These are phyloP conservation scores for Threskiornis aethiopicus DNA, from an alignment of 2,797 vertebrate genomes.

Conservation along the genomic window DNA sequence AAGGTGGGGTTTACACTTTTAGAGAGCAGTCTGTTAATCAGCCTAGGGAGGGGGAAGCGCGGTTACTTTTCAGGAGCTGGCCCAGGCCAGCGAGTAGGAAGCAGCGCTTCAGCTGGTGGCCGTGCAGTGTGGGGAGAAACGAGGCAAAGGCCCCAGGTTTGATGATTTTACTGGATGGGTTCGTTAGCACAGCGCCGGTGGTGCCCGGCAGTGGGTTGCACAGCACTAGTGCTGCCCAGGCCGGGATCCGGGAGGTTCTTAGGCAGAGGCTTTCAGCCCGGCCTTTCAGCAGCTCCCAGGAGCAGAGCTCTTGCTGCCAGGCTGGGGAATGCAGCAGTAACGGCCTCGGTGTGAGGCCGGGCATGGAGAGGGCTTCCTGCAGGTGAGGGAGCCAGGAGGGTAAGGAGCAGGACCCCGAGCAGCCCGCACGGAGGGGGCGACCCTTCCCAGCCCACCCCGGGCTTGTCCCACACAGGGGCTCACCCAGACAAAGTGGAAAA, in stretches of 20 bases:
- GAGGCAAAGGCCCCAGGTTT: not conserved
- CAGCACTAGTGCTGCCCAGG: rapidly evolving
- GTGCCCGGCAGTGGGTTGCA: not conserved
- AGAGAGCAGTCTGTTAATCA: not conserved
- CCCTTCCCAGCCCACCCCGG: not conserved
- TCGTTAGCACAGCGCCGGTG: not conserved
- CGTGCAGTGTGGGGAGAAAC: not conserved
- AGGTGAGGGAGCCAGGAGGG: rapidly evolving
- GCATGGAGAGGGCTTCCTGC: rapidly evolving
- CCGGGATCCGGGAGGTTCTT: no score
- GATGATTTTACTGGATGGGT: not conserved
- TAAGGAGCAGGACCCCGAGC: not conserved
- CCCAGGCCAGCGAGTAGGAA: not conserved
- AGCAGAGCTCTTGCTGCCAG: not conserved
- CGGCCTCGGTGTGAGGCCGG: not conserved
- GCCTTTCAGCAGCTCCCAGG: not conserved
- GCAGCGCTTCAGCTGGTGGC: not conserved
- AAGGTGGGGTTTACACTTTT: not conserved
- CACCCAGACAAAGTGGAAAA: not conserved
- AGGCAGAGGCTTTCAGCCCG: not conserved
- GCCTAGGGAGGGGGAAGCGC: not conserved
- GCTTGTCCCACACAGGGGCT: not conserved
- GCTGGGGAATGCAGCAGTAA: not conserved
- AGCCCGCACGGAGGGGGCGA: not conserved
- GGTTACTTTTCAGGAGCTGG: not conserved